Conservation (phyloP, 53 echinoderm and acorn worm species). For the Glandiceps talaboti region DNA sequence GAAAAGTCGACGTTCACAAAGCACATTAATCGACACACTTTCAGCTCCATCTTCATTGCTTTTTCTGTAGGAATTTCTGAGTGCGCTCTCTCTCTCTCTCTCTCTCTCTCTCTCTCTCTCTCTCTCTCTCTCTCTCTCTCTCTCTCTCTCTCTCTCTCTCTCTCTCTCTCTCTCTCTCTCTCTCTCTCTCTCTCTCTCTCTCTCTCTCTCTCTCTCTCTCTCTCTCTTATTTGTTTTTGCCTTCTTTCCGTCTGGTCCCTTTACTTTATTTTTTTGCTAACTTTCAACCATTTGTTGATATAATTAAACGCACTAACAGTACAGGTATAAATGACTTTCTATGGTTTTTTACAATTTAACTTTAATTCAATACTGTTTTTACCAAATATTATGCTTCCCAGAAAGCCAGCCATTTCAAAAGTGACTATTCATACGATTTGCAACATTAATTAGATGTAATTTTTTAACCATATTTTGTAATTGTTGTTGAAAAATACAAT, state of each 20-base stretch:
- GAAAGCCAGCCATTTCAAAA: too few species aligned
- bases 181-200: neutral
- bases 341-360: too few species aligned
- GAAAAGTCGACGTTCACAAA: slow-evolving; percentile 1
- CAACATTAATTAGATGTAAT: too few species aligned
- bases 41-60: neutral
- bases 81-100: too few species aligned
- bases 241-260: slow-evolving; percentile 13
- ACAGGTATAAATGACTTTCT: too few species aligned
- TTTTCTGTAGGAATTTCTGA: neutral
- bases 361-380: too few species aligned
- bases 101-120: neutral
- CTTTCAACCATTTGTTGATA: slow-evolving; percentile 20
- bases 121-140: neutral
- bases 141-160: neutral
- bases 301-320: neutral
- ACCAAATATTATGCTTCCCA: too few species aligned
- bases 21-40: neutral
- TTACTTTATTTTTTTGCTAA: slow-evolving; percentile 25
- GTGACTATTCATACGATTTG: too few species aligned
- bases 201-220: neutral
- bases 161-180: neutral
- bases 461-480: too few species aligned
- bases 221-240: too few species aligned
- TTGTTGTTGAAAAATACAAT: too few species aligned